Conservation (phyloP, 1,140 invertebrate species). For the Phthorimaea operculella region DNA sequence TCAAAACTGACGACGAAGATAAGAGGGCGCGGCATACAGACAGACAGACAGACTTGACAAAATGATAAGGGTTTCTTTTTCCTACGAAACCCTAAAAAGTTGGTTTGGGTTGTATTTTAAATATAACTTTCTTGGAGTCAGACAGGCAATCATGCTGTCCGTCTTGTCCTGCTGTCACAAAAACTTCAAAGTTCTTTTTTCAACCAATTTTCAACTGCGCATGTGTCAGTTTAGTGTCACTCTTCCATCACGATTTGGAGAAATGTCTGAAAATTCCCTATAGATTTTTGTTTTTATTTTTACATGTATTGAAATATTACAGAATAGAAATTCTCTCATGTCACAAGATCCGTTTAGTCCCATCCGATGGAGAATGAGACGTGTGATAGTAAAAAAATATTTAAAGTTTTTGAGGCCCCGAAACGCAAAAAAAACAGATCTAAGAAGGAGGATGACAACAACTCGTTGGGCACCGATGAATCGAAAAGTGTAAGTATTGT, state of each 20-base stretch:
- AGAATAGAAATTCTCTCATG: constrained; percentile 31
- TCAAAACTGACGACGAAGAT: too few species aligned
- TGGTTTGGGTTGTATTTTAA: too few species aligned
- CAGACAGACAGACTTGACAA: too few species aligned
- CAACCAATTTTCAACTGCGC: constrained; percentile 25
- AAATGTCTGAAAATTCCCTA: constrained; percentile 30
- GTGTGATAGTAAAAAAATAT: constrained; percentile 60
- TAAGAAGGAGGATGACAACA: constrained; percentile 42
- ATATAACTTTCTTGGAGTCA: too few species aligned
- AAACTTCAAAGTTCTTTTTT: constrained; percentile 21
- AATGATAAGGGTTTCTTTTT: too few species aligned
- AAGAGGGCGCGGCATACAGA: too few species aligned
- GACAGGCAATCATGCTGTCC: too few species aligned
- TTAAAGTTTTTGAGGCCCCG: constrained; percentile 55
- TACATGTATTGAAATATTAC: constrained; percentile 12
- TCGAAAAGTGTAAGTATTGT: constrained; percentile 46
- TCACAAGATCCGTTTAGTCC: constrained; percentile 34
- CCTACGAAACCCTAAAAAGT: too few species aligned
- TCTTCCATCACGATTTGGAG: constrained; percentile 35
- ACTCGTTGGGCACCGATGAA: constrained; percentile 43
- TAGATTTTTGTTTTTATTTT: constrained; percentile 21
- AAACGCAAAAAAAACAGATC: constrained; percentile 46
- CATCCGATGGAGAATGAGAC: constrained; percentile 54
- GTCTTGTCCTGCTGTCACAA: background rate
- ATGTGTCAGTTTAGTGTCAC: constrained; percentile 13